These are phyloP conservation scores for Motacilla tschutschensis DNA, from an alignment of 2,113 vertebrate species.

Conservation along the genomic window DNA sequence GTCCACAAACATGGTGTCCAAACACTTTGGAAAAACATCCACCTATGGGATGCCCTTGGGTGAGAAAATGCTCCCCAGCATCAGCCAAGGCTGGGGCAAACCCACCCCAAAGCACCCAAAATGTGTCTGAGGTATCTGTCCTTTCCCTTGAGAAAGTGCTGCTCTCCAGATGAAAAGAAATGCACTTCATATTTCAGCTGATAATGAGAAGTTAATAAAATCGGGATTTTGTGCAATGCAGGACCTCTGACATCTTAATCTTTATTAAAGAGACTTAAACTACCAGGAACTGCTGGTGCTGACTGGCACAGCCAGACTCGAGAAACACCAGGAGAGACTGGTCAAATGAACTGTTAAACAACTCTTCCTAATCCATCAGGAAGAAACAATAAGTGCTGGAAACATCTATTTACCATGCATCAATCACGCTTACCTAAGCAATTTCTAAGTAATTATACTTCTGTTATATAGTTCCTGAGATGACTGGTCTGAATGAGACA, in stretches of 20 bases:
- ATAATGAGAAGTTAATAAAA: constrained; percentile 89
- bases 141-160: constrained; percentile 36
- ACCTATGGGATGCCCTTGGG: neutral
- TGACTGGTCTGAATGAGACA: neutral
- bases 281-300: constrained; percentile 79
- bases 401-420: constrained; percentile 81
- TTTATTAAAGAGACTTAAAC: constrained; percentile 97
- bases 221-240: constrained; percentile 81
- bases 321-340: constrained; percentile 67
- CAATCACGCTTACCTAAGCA: constrained; percentile 83
- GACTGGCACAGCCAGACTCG: constrained; percentile 81
- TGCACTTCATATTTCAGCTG: constrained; percentile 69
- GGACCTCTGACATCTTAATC: constrained; percentile 97
- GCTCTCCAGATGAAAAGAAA: constrained; percentile 49
- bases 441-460: constrained; percentile 80
- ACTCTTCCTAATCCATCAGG: constrained; percentile 83
- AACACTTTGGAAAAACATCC: neutral
- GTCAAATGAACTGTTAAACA: constrained; percentile 89
- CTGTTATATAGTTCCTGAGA: constrained; percentile 17
- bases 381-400: constrained; percentile 80
- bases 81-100: neutral
- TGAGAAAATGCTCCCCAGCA: neutral
- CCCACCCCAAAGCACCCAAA: neutral
- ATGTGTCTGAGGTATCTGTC: neutral
- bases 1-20: accelerated